phyloP scores from a whole-genome alignment of 2,888 invertebrate species.

The Drosophila prostipennis region DNA sequence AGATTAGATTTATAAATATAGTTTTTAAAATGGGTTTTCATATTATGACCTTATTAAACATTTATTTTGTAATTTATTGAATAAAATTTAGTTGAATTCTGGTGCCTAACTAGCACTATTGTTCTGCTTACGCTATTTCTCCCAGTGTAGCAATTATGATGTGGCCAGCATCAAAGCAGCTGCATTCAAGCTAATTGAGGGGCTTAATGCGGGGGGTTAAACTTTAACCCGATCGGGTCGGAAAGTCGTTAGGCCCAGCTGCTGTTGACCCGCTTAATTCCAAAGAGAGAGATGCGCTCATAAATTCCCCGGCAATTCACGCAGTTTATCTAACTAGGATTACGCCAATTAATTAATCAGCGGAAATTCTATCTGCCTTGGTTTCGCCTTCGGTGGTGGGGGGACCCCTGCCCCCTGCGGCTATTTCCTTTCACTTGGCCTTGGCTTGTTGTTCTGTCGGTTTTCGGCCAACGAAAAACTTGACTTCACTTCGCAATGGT shows the following conservation, averaged over 20 bases:
- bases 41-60: too few relatives aligned
- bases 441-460: conserved; percentile 33
- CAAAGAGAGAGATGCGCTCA: conserved; percentile 19
- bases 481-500: conserved; percentile 40
- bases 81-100: too few relatives aligned
- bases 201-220: not conserved
- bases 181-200: conserved; percentile 26
- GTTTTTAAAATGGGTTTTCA: too few relatives aligned
- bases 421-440: conserved; percentile 33
- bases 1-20: too few relatives aligned
- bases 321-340: conserved; percentile 63
- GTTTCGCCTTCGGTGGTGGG: not conserved
- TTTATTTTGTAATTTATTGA: too few relatives aligned
- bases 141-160: conserved; percentile 42
- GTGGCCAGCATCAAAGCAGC: conserved; percentile 16
- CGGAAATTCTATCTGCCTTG: conserved; percentile 38
- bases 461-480: conserved; percentile 39
- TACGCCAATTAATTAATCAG: conserved; percentile 70
- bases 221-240: conserved; percentile 23
- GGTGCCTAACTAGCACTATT: too few relatives aligned
- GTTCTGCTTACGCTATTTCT: not conserved
- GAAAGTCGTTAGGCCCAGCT: conserved; percentile 25
- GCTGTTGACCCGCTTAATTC: conserved; percentile 48
- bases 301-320: conserved; percentile 54
- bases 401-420: not conserved